Percentiles rank a stretch among this genome's conserved stretches.
Evolutionary conservation across 1,140 invertebrate species (phyloP).

Genomic region (Drosophila orosa): DNA sequence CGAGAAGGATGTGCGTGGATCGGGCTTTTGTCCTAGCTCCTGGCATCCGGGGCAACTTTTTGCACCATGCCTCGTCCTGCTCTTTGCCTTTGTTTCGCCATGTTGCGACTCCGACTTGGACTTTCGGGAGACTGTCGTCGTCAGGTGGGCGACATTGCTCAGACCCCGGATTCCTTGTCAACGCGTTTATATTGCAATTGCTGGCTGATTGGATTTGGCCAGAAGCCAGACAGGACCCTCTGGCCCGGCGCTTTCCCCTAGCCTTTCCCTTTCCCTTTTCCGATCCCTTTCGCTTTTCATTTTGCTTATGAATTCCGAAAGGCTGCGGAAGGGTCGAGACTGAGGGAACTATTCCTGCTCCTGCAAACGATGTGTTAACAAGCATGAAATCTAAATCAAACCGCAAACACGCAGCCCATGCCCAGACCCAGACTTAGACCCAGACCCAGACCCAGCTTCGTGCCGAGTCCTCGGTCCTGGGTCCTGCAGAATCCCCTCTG

Average conservation of each 20-base stretch:
- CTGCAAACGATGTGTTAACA: conserved; percentile 66
- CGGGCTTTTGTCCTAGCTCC: conserved; percentile 36
- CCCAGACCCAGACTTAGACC: background rate
- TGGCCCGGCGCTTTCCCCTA: background rate
- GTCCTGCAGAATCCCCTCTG: conserved; percentile 45
- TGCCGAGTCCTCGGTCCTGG: background rate
- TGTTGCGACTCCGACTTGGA: conserved; percentile 5
- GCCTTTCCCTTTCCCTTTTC: background rate
- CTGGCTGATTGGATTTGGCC: conserved; percentile 62
- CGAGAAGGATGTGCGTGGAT: background rate
- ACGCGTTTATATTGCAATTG: conserved; percentile 61
- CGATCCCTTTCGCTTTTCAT: conserved; percentile 50
- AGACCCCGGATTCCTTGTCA: conserved; percentile 36
- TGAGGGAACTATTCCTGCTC: conserved; percentile 36
- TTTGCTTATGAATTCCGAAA: conserved; percentile 52
- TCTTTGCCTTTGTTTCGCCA: conserved; percentile 1
- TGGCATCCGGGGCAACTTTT: conserved; percentile 34
- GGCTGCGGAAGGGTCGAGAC: conserved; percentile 1
- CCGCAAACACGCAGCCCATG: conserved; percentile 57
- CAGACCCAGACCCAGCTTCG: background rate
- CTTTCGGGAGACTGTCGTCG: conserved; percentile 1
- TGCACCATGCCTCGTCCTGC: background rate
- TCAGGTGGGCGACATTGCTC: conserved; percentile 30
- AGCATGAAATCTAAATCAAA: conserved; percentile 68
- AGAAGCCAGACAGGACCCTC: conserved; percentile 33